These are phyloP conservation scores for Mythimna impura DNA, from an alignment of 2,888 invertebrate genomes.

Conservation along the genomic window DNA sequence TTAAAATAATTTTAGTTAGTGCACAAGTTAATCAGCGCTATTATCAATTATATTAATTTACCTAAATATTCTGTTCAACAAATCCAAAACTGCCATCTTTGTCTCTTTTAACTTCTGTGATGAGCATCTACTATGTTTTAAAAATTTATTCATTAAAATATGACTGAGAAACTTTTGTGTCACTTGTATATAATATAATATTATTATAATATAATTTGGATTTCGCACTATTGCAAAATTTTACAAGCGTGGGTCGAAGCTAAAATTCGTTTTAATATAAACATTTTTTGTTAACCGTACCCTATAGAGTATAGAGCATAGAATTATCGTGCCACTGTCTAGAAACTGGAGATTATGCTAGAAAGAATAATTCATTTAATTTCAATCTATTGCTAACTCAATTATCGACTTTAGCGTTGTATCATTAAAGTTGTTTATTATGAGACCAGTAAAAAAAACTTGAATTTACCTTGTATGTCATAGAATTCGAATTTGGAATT, in stretches of 20 bases:
- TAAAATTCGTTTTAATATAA: neutral
- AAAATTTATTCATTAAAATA: conserved; percentile 40
- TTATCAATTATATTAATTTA: neutral
- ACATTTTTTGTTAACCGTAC: neutral
- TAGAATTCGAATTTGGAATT: too few species aligned
- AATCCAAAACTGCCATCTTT: conserved; percentile 21
- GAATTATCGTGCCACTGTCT: too few species aligned
- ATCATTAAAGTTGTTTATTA: too few species aligned
- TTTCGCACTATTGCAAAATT: conserved; percentile 24
- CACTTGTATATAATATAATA: conserved; percentile 33
- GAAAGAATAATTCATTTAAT: too few species aligned
- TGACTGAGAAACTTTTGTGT: conserved; percentile 50
- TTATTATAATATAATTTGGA: conserved; percentile 23
- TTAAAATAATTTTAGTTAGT: too few species aligned
- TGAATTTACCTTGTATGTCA: too few species aligned
- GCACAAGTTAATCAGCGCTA: neutral
- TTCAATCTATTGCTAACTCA: too few species aligned
- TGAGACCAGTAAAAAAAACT: too few species aligned
- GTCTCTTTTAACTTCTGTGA: neutral
- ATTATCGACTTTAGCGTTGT: too few species aligned
- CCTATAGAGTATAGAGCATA: neutral
- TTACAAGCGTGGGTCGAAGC: conserved; percentile 24
- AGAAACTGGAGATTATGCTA: too few species aligned
- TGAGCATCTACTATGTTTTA: conserved; percentile 14
- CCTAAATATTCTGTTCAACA: neutral